phyloP scores from a whole-genome alignment of 2,113 vertebrate genomes.

The Corapipo altera region DNA sequence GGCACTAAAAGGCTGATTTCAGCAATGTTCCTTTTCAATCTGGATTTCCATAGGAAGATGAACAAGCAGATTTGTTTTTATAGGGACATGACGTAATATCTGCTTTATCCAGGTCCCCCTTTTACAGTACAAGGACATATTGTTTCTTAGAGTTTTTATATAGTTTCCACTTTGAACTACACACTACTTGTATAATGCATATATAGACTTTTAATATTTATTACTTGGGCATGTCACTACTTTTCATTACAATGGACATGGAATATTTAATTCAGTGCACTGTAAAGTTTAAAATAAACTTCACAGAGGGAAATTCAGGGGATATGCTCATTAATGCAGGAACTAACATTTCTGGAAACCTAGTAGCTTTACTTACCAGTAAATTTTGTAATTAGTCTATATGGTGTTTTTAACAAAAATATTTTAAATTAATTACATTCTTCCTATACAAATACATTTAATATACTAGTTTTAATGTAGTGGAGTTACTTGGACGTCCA shows the following conservation, averaged over 20 bases:
- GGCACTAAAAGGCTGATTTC: conserved; percentile 12
- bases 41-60: conserved; percentile 65
- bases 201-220: neutral
- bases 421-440: neutral
- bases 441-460: neutral
- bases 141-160: neutral
- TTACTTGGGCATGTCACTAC: neutral
- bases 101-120: neutral
- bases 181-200: too few species aligned
- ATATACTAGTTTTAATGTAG: neutral
- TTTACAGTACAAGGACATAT: neutral
- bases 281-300: neutral
- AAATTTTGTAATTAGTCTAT: neutral
- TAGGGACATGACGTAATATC: conserved; percentile 68
- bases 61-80: conserved; percentile 32
- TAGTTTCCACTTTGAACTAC: neutral
- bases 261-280: neutral
- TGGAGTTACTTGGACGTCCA: neutral
- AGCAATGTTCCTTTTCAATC: conserved; percentile 41
- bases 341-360: neutral
- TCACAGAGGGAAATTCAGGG: neutral
- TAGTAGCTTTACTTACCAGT: neutral
- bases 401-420: neutral
- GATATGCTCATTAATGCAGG: neutral
- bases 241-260: neutral